Conservation (phyloP, 1,140 invertebrate genomes). For the Drosophila prosaltans region DNA sequence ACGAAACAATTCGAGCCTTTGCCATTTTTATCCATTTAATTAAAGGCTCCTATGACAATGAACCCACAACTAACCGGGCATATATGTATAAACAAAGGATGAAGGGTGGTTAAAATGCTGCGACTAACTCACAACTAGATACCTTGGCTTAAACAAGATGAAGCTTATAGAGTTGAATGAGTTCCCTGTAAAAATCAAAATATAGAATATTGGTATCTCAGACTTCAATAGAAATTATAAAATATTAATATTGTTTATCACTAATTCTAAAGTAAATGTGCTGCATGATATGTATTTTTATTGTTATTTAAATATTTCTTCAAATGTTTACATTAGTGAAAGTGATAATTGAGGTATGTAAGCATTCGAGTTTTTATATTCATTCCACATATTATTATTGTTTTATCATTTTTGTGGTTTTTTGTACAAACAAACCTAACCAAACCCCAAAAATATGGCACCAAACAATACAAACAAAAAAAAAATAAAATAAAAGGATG, state of each 20-base stretch:
- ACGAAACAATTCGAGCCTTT: neutral
- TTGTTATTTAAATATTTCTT: no score
- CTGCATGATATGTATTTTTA: no score
- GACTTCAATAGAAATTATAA: no score
- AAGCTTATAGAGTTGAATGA: no score
- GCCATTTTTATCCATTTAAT: constrained; percentile 58
- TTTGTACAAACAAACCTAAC: constrained; percentile 43
- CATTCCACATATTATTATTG: constrained; percentile 47
- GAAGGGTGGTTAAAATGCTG: neutral
- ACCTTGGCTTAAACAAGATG: neutral
- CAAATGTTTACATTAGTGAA: no score
- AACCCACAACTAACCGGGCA: neutral
- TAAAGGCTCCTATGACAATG: constrained; percentile 57
- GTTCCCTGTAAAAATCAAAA: no score
- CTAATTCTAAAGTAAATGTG: no score
- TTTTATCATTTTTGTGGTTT: constrained; percentile 70
- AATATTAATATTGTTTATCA: no score
- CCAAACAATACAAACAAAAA: constrained; percentile 16
- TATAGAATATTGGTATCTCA: no score
- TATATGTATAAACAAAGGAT: neutral
- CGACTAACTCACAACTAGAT: constrained; percentile 4
- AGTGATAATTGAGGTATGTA: neutral
- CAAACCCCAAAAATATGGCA: constrained; percentile 40
- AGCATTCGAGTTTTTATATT: constrained; percentile 7
- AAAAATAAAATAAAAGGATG: constrained; percentile 28